A percentile compares a stretch with the other conserved stretches of the same genome.
Conservation (phyloP, 2,113 vertebrate species). For the Callocephalon fimbriatum region DNA sequence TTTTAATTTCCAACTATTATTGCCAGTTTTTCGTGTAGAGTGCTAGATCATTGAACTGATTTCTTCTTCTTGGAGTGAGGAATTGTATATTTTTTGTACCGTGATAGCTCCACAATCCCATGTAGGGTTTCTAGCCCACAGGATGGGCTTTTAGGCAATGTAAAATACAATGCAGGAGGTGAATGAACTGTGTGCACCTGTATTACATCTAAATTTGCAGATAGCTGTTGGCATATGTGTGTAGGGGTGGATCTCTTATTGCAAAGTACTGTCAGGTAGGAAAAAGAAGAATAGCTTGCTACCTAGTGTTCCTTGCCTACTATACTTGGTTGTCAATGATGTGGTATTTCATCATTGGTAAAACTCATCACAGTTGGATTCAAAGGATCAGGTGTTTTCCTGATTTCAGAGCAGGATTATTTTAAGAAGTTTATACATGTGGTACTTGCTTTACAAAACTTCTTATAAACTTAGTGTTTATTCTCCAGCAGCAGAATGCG, state of each 20-base stretch:
- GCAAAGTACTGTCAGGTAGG: background rate
- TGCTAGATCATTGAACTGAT: background rate
- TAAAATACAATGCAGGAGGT: no score
- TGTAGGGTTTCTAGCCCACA: background rate
- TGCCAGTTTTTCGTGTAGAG: background rate
- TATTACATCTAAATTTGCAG: background rate
- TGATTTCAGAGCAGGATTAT: background rate
- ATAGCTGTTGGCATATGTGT: background rate
- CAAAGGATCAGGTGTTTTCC: background rate
- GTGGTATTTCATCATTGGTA: background rate
- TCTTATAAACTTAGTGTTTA: background rate
- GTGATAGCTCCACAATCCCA: background rate
- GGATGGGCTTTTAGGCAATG: background rate
- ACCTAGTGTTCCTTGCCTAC: background rate
- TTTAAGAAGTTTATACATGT: background rate
- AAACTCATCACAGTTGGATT: background rate
- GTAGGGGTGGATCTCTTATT: no score
- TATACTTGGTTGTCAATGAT: background rate
- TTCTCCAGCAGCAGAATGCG: background rate
- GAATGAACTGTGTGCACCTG: no score
- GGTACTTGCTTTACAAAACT: background rate
- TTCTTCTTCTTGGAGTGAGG: background rate
- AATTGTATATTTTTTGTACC: background rate
- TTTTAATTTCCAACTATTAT: background rate
- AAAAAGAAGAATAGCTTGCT: background rate